phyloP scores from a whole-genome alignment of 2,888 invertebrate species.

The Drosophila aldrichi region DNA sequence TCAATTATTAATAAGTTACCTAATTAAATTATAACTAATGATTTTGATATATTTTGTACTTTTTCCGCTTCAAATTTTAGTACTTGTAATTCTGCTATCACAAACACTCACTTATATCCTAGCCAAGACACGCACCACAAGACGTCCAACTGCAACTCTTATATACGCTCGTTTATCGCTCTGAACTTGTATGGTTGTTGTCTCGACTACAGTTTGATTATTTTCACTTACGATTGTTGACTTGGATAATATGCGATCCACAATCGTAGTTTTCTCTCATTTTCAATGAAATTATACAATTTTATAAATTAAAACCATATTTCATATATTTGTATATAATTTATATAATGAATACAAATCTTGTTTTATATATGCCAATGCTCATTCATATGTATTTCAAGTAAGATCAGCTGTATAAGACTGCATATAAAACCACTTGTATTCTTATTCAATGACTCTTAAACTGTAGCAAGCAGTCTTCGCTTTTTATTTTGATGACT shows the following conservation, averaged over 20 bases:
- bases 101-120: not conserved
- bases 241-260: constrained; percentile 34
- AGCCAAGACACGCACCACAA: constrained; percentile 44
- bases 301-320: not conserved
- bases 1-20: no score
- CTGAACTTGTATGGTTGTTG: constrained; percentile 25
- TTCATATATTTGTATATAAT: not conserved
- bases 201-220: constrained; percentile 23
- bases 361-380: not conserved
- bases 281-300: not conserved
- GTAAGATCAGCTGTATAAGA: not conserved
- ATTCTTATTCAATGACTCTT: not conserved
- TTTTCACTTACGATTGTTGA: constrained; percentile 11
- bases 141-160: not conserved
- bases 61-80: not conserved
- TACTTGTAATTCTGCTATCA: not conserved
- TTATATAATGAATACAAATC: not conserved
- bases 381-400: not conserved
- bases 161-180: constrained; percentile 10
- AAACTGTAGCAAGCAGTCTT: not conserved
- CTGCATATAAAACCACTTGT: not conserved
- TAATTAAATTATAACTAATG: not conserved
- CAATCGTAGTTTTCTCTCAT: constrained; percentile 1
- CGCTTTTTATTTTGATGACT: not conserved
- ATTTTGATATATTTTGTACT: not conserved